Percentiles rank a stretch among this genome's conserved stretches.
These are phyloP conservation scores for Formica aserva DNA, from an alignment of 2,888 invertebrate genomes.

Conservation along the genomic window DNA sequence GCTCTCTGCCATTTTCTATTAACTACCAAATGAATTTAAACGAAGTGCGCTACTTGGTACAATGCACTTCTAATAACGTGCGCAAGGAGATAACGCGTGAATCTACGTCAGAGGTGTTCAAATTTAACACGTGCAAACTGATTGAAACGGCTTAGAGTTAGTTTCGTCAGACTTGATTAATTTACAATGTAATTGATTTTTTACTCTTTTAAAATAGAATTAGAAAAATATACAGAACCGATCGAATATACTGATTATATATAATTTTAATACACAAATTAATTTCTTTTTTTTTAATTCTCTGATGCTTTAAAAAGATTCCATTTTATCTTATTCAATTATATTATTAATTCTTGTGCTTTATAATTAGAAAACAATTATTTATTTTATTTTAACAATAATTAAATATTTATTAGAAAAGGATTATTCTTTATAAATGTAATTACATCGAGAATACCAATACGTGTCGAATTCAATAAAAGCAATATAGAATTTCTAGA, in stretches of 20 bases:
- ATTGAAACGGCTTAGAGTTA: neutral
- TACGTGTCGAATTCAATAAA: conserved; percentile 8
- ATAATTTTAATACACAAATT: neutral
- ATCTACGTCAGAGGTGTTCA: conserved; percentile 23
- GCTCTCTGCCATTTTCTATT: conserved; percentile 67
- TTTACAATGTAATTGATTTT: conserved; percentile 32
- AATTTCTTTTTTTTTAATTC: neutral
- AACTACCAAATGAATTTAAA: conserved; percentile 72
- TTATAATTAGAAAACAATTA: neutral
- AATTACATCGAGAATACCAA: neutral
- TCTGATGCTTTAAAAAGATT: neutral
- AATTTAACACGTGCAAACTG: conserved; percentile 6
- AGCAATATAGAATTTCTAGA: neutral
- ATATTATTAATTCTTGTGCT: neutral
- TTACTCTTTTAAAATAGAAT: neutral
- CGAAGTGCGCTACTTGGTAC: conserved; percentile 52
- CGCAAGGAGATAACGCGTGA: neutral
- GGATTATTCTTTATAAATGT: neutral
- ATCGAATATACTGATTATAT: neutral
- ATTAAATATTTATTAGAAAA: no score
- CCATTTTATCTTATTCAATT: neutral
- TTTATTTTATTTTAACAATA: no score
- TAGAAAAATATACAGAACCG: neutral
- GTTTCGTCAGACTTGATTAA: conserved; percentile 22
- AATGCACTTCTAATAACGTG: conserved; percentile 61